Evolutionary conservation across 2,888 invertebrate species (phyloP).

Genomic region (Xestobium rufovillosum): DNA sequence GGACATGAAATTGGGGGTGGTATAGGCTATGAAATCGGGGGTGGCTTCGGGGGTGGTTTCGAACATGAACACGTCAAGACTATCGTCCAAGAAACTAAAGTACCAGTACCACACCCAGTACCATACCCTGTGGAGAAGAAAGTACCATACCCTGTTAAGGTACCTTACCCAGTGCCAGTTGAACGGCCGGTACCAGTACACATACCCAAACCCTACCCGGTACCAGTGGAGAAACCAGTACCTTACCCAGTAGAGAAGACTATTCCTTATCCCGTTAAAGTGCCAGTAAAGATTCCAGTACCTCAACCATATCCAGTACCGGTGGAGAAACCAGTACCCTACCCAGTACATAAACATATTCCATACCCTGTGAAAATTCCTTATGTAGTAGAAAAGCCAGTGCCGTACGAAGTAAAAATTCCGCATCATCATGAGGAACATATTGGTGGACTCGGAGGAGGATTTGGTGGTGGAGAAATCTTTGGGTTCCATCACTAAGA

Average conservation of each 20-base stretch:
- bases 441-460: background rate
- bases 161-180: conserved; percentile 43
- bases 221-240: conserved; percentile 2
- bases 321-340: background rate
- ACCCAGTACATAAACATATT: background rate
- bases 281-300: background rate
- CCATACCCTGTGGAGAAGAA: conserved; percentile 53
- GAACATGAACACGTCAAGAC: conserved; percentile 43
- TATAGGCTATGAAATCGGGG: no score
- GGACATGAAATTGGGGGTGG: no score
- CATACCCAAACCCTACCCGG: conserved; percentile 2
- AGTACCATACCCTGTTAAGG: conserved; percentile 52
- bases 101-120: conserved; percentile 56
- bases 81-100: conserved; percentile 56
- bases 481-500: no score
- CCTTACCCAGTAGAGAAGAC: background rate
- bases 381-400: background rate
- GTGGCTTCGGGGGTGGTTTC: conserved; percentile 13
- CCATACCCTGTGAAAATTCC: background rate
- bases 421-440: background rate
- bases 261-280: background rate
- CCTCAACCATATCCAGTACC: conserved; percentile 1
- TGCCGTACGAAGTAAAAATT: background rate
- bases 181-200: conserved; percentile 1
- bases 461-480: background rate